Evolutionary conservation across 2,113 vertebrate genomes (phyloP), one percentile per base, ranked within the genome.

Genomic region (Catharus fuscescens): DNA sequence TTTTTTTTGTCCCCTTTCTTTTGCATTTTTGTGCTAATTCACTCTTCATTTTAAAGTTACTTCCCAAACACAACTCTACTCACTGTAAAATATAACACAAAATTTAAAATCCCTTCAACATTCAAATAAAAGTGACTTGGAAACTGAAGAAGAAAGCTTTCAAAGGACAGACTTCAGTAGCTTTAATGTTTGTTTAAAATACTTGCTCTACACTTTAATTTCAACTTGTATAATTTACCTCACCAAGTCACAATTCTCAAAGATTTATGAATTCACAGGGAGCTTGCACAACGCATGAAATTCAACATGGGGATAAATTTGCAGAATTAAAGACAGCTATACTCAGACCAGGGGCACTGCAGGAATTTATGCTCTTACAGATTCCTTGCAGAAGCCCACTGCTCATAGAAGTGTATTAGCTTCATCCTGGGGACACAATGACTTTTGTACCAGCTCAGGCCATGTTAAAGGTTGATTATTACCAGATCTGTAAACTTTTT

Each of bases 151-250:
- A 87, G 74, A 88, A 80, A 78, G 72, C 44, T 96, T 88, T 95
- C 88, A 94, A 88, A 94, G 54, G 74, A 52, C 76, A 93, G 62
- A 62, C 54, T 83, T 74, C 45, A 80, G 53, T 44, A 80, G 64
- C n/a, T 60, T 92, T 83, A 83, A 80, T 86, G 25, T 83, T 96
- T 96, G 67, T 83, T 94, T 96, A 62, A 86, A 93, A 93, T 64
- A 92, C 34, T 67, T 45, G 52, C 44, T 88, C 80, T 86, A 45
- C 45, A 80, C 87, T 92, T 96, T 64, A 73, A 93, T 90, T 94
- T 92, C 17, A 34, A 67, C 87, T 94, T 94, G 76, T 94, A 2
- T 83, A 64, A 90, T 67, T 92, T 83, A 88, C 64, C 47, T 90
- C 67, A 36, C 85, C 54, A 88, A 90, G 71, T 60, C 79, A 90